Conservation (phyloP, 2,888 invertebrate species). For the Achlya flavicornis region DNA sequence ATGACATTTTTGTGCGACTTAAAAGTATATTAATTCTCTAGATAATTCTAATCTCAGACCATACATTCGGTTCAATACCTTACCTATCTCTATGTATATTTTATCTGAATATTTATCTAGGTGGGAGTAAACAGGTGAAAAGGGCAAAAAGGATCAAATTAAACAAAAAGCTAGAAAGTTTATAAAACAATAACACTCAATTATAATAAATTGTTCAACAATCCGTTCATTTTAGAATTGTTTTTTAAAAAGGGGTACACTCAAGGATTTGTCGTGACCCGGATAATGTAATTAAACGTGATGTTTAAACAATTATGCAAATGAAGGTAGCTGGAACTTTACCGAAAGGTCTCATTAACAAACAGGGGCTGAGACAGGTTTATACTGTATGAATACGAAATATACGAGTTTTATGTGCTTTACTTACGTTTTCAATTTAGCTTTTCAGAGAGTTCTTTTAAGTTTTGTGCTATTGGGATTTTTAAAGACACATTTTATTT, state of each 20-base stretch:
- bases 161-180: constrained; percentile 19
- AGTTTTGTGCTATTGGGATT: background rate
- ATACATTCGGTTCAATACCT: no score
- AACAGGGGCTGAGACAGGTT: constrained; percentile 40
- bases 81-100: no score
- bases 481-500: background rate
- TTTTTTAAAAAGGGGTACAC: constrained; percentile 45
- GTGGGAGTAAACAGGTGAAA: no score
- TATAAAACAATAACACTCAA: constrained; percentile 29
- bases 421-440: constrained; percentile 4
- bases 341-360: constrained; percentile 58
- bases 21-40: no score
- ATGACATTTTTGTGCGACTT: no score
- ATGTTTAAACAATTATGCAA: constrained; percentile 70
- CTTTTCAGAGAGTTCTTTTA: background rate
- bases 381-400: constrained; percentile 42
- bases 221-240: constrained; percentile 42
- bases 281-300: constrained; percentile 60
- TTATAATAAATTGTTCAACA: constrained; percentile 27
- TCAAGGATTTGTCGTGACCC: constrained; percentile 50
- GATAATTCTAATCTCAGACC: no score
- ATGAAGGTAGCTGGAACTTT: constrained; percentile 54
- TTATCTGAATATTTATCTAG: no score
- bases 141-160: background rate
- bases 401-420: constrained; percentile 23